Evolutionary conservation across 2,888 invertebrate species (phyloP), one percentile per base, ranked within the genome.

Genomic region (Ctena decussata): DNA sequence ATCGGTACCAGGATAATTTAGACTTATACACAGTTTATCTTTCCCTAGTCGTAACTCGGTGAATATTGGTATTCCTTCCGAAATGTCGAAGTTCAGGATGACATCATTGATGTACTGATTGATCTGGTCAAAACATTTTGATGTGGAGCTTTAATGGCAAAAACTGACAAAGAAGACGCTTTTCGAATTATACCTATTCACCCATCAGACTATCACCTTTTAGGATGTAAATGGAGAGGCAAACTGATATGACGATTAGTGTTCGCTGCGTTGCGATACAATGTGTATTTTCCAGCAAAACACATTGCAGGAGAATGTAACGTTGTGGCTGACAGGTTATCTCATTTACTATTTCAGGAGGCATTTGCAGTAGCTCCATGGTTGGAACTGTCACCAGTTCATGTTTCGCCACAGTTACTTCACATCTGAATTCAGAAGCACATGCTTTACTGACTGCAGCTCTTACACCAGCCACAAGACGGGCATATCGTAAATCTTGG

Each of bases 1-100:
- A 37, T 27, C 60, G 8, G 77, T 46, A 1, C 44, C 72, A 11
- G 72, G 80, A 12, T 72, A 71, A 44, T 79, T 80, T 46, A 18
- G 78, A 37, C 12, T 86, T 3, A 84, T 84, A 24, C 75, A 78
- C 21, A 77, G 84, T 37, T 70, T 84, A 12, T 86, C 86, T 15
- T 75, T 60, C 44, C 80, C 80, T 11, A 30, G 37, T 46, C 76
- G 73, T 11, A 49, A 57, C 30, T 79, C 82, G 1, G 57, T 82
- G 0, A 85, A 85, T 69, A 65, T 53, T 8, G 65, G 72, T 8
- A 77, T 85, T 39, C 72, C 78, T 15, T 12, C 8, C 27, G 69
- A 57, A 21, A 74, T 74, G 18, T 49, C 75, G 18, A 32, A 21
- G 85, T 81, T 24, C 32, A 53, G n/a, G 81, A 85, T 46, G 81